A percentile compares a stretch with the other conserved stretches of the same genome.
Evolutionary conservation across 2,113 vertebrate species (phyloP).

Genomic region (Illadopsis cleaveri): DNA sequence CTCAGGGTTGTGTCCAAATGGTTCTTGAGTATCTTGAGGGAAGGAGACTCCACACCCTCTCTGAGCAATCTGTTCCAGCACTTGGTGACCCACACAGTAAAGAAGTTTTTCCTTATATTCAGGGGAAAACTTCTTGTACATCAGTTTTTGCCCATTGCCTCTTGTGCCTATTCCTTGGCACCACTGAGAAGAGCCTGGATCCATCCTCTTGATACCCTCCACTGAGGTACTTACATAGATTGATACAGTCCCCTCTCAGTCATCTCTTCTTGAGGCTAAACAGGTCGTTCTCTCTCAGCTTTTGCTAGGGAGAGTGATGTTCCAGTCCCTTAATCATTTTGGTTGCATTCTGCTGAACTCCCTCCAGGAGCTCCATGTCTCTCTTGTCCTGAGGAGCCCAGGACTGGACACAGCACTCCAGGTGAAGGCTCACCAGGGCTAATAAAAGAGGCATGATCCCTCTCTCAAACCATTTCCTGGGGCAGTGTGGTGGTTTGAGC

Average conservation of each 20-base stretch:
- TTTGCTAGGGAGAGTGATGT: not conserved
- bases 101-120: not conserved
- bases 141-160: not conserved
- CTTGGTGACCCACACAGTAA: not conserved
- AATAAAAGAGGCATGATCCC: not conserved
- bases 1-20: not conserved
- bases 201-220: not conserved
- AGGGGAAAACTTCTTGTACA: not conserved
- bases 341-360: not conserved
- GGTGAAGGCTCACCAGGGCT: not conserved
- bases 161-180: not conserved
- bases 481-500: not conserved
- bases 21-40: not conserved
- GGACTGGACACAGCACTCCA: not conserved
- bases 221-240: not conserved
- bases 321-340: not conserved
- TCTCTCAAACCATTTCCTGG: not conserved
- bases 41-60: not conserved
- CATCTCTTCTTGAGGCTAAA: not conserved
- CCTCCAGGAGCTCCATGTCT: not conserved
- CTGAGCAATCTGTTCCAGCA: not conserved
- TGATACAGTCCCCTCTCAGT: not conserved
- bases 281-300: not conserved
- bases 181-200: not conserved
- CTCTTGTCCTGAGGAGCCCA: not conserved